Conservation (phyloP, 2,888 invertebrate species). For the Drosophila bunnanda region DNA sequence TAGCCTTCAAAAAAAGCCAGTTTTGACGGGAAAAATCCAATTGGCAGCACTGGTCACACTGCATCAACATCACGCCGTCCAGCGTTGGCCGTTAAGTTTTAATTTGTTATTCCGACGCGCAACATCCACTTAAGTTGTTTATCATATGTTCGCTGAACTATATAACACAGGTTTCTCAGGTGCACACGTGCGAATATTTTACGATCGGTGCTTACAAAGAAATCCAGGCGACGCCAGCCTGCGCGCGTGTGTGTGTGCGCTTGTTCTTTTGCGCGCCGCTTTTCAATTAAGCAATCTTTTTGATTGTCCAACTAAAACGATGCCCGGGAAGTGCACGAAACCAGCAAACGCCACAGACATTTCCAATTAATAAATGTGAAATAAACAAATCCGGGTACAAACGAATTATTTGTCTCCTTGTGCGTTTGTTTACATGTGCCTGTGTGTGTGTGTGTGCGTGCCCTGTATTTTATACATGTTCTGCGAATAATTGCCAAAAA, state of each 20-base stretch:
- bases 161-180: constrained; percentile 8
- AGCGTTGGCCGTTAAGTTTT: constrained; percentile 75
- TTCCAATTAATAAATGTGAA: constrained; percentile 25
- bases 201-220: background rate
- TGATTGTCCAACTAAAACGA: constrained; percentile 5
- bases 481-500: constrained; percentile 16
- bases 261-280: constrained; percentile 63
- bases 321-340: constrained; percentile 16
- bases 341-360: constrained; percentile 12
- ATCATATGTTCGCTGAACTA: constrained; percentile 18
- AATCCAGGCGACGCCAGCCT: constrained; percentile 33
- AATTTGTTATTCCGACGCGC: constrained; percentile 70
- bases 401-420: constrained; percentile 41
- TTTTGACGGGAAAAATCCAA: too few relatives aligned
- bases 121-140: constrained; percentile 27
- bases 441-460: constrained; percentile 53
- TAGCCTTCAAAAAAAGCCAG: too few relatives aligned
- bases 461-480: constrained; percentile 29
- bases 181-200: background rate
- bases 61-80: too few relatives aligned
- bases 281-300: constrained; percentile 59
- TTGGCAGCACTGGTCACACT: too few relatives aligned
- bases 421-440: constrained; percentile 35
- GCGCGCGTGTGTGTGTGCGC: constrained; percentile 37
- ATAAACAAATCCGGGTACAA: constrained; percentile 29